Base-by-base conservation (phyloP, 1,140 invertebrate species). In the Ips nitidus region DNA sequence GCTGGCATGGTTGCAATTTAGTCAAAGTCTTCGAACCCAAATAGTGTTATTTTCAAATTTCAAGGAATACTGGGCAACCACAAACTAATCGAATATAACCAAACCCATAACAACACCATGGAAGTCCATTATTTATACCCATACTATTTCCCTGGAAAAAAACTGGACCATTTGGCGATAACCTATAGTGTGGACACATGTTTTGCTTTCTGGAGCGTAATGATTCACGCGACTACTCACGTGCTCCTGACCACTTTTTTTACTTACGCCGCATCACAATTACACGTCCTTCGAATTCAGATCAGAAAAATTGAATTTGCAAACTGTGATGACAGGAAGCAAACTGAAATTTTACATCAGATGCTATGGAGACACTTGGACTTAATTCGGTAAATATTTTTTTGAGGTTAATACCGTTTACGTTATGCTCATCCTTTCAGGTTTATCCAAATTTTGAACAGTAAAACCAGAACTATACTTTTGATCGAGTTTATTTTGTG, bases 41-140 rank as follows among this genome's bases (percentile, higher is more conserved):
- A n/a, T n/a, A n/a, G n/a, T n/a, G n/a, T n/a, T n/a, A n/a, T n/a
- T n/a, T n/a, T n/a, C n/a, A n/a, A n/a, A n/a, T n/a, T n/a, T n/a
- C n/a, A n/a, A 66, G 64, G 64, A 22, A n/a, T 58, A 8, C 7
- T 43, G 36, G 53, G 55, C 36, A 52, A 70, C 50, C 5, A n/a
- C 3, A 2, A 66, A n/a, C 52, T 66, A 50, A 66, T 66, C 1
- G n/a, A 66, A 57, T 58, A 66, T 38, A 66, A 58, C 43, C 2
- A 8, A 4, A 38, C 4, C 4, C 37, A 41, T 6, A 66, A 66
- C 22, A 43, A 38, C 5, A 55, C 64, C 22, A 43, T 66, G 38
- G 64, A 66, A 50, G 36, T 43, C 3, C 55, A 66, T 41, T 47
- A 37, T 47, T 43, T 37, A 37, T 66, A 66, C 50, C 64, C 57